phyloP scores from a whole-genome alignment of 2,113 vertebrate species.

The Oriolus oriolus region DNA sequence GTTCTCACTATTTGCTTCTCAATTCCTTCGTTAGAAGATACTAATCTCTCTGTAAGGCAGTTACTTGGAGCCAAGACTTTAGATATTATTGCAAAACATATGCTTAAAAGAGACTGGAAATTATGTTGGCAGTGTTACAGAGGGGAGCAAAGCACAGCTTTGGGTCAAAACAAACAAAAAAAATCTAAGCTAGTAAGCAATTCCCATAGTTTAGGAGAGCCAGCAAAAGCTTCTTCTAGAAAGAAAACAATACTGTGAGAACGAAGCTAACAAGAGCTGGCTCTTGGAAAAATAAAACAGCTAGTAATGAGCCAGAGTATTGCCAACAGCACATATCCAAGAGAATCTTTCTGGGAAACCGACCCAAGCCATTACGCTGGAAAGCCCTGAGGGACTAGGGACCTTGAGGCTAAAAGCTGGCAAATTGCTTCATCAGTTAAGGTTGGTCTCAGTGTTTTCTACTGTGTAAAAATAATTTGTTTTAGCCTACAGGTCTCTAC shows the following conservation, averaged over 20 bases:
- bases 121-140: constrained; percentile 46
- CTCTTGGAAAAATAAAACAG: constrained; percentile 26
- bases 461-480: constrained; percentile 32
- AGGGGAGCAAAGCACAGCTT: constrained; percentile 19
- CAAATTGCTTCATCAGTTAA: constrained; percentile 41
- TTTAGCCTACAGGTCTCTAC: constrained; percentile 30
- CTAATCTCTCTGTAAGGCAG: constrained; percentile 5
- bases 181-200: constrained; percentile 45
- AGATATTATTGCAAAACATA: constrained; percentile 55
- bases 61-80: constrained; percentile 41
- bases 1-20: constrained; percentile 31
- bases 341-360: constrained; percentile 36
- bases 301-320: neutral
- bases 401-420: neutral
- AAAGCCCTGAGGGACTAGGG: neutral
- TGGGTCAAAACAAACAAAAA: constrained; percentile 46
- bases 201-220: constrained; percentile 45
- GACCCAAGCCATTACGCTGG: neutral
- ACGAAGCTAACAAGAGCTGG: constrained; percentile 7
- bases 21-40: constrained; percentile 17
- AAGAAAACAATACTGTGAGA: constrained; percentile 55
- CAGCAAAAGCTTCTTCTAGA: constrained; percentile 56
- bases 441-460: neutral
- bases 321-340: constrained; percentile 23
- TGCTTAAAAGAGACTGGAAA: constrained; percentile 60